These are phyloP conservation scores for Apistogramma diplotaenia DNA, from an alignment of 2,113 vertebrate species.

Conservation along the genomic window DNA sequence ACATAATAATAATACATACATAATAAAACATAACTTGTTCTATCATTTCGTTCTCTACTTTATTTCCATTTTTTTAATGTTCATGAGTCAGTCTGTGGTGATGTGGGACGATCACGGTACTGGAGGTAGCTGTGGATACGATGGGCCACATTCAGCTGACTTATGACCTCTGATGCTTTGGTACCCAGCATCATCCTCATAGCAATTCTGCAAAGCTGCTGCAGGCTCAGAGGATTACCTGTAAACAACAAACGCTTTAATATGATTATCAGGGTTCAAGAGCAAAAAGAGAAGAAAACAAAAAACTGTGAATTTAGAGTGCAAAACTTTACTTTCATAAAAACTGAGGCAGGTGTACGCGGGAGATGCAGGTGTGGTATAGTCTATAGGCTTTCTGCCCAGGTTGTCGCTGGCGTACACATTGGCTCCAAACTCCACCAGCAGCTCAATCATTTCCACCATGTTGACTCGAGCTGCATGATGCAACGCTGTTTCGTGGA, in stretches of 20 bases:
- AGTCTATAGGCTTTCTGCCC: conserved; percentile 81
- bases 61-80: background rate
- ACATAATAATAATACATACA: too few species aligned
- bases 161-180: conserved; percentile 73
- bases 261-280: background rate
- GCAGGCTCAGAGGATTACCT: conserved; percentile 85
- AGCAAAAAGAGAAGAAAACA: background rate
- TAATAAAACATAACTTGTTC: too few species aligned
- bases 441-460: conserved; percentile 82
- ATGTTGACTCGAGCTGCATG: conserved; percentile 83
- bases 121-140: conserved; percentile 81
- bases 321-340: conserved; percentile 80
- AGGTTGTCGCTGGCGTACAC: conserved; percentile 83
- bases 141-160: conserved; percentile 78
- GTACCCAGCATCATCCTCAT: conserved; percentile 77
- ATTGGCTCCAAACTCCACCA: conserved; percentile 87
- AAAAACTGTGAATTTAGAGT: background rate
- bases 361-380: conserved; percentile 77
- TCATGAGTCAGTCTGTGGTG: background rate
- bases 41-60: too few species aligned
- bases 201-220: conserved; percentile 85
- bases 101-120: conserved; percentile 53
- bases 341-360: conserved; percentile 75
- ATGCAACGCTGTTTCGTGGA: conserved; percentile 89
- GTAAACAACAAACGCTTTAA: background rate